Conservation (phyloP, 2,113 vertebrate species). For the Eretmochelys imbricata region DNA sequence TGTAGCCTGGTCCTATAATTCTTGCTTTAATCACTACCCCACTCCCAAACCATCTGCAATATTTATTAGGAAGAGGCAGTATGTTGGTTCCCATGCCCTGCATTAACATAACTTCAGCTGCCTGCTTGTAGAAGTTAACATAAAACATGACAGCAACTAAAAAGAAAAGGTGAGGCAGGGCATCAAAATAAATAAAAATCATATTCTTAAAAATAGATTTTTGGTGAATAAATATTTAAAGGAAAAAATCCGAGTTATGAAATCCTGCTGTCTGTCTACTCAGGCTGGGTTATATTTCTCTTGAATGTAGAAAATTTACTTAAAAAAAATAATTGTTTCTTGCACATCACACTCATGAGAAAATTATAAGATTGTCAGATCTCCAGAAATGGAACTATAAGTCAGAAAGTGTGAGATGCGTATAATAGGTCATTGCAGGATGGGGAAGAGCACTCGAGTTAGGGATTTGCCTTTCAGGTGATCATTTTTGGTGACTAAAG, state of each 20-base stretch:
- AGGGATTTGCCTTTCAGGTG: not conserved
- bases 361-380: not conserved
- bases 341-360: not conserved
- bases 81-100: not conserved
- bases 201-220: not conserved
- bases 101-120: not conserved
- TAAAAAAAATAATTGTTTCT: not conserved
- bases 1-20: not conserved
- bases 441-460: not conserved
- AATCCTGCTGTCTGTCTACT: not conserved
- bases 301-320: not conserved
- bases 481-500: not conserved
- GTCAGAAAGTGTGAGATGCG: not conserved
- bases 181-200: not conserved
- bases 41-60: not conserved
- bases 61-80: not conserved
- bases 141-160: not conserved
- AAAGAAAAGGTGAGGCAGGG: not conserved
- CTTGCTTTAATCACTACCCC: not conserved
- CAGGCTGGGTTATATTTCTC: not conserved
- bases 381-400: not conserved
- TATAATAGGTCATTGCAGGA: not conserved
- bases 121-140: not conserved
- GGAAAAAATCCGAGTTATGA: not conserved
- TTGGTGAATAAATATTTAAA: not conserved